Evolutionary conservation across 2,797 vertebrate species (phyloP), one percentile per base, ranked within the genome.

Genomic region (Syngnathus rostellatus): DNA sequence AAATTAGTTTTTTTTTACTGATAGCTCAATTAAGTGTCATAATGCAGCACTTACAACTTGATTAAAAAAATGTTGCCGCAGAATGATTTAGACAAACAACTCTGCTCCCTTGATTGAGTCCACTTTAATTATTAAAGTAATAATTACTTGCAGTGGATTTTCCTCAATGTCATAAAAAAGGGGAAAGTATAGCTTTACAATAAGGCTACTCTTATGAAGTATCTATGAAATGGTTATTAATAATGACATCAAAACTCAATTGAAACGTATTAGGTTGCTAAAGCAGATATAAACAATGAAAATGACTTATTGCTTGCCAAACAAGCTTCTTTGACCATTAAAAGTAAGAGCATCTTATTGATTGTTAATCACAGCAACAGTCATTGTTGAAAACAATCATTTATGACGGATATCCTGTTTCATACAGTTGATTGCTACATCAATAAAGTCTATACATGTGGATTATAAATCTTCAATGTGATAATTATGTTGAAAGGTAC

Each of bases 121-220:
- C 19, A 12, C 38, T 41, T 60, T n/a, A 60, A 60, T 60, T 60
- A 60, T 60, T 41, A 41, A 60, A 40, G 19, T 17, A 21, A 60
- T 40, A 60, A 60, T 41, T 40, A 60, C 55, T 17, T 37, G 31
- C 31, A 37, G 31, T 57, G 25, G 25, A 57, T 37, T 17, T 57
- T 57, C 55, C 31, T 37, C 25, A 57, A 57, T 57, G 12, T 16
- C 25, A 57, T 57, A 25, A 57, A 31, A 31, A 39, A 40, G 8
- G 40, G 40, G n/a, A 41, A 60, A 19, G 25, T 37, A 37, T 41
- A 19, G 5, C 5, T 8, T 11, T 41, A 41, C 38, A 11, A n/a
- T 11, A 60, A 10, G 19, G 38, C 57, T 38, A 59, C 37, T 5
- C 57, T n/a, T 9, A 59, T 60, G 17, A 40, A 40, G 38, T 9